Base-by-base conservation (phyloP, 64 coral and sea anemone species). In the Pachyseris speciosa region DNA sequence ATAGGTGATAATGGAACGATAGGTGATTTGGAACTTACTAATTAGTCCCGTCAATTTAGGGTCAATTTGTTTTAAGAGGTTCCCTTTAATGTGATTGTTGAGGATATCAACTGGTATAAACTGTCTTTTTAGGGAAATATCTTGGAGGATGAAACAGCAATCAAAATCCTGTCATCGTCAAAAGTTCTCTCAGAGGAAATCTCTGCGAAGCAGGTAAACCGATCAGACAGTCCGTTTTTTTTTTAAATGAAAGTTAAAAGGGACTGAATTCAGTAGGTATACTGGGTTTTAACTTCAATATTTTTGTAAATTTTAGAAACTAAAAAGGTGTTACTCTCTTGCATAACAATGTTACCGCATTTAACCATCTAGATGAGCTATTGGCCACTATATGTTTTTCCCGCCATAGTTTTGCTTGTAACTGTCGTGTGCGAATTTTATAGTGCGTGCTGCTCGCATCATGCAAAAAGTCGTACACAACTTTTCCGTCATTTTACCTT, bases 101-200 rank as follows among this genome's bases (percentile, higher is more conserved):
- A 36, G 9, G 5, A 16, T 19, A 27, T 37, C 13, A 24, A 76
- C n/a, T 45, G 1, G 20, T 29, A 37, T 13, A 4, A 19, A 28
- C 51, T 71, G 59, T 22, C 49, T 78, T 41, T 55, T n/a, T 87
- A 99, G 97, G 97, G 97, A 67, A 99, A 99, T 67, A 99, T 99
- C 37, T 67, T 99, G n/a, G 97, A 99, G 61, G 97, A 99, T 79
- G 97, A 99, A 72, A 99, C 97, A 4, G 97, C 97, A 30, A 99
- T 99, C 49, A 99, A 95, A 53, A 95, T 99, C 68, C 87, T 99
- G 25, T 99, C 97, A 25, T 99, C 97, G 11, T 99, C 97, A 22
- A 98, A 98, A 89, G 96, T 95, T 85, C 86, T 98, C 9, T 98
- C 96, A 7, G 96, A 98, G 53, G 96, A 98, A 98, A 98, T 98